Evolutionary conservation across 2,113 vertebrate genomes (phyloP).

Genomic region (Tor tambroides): DNA sequence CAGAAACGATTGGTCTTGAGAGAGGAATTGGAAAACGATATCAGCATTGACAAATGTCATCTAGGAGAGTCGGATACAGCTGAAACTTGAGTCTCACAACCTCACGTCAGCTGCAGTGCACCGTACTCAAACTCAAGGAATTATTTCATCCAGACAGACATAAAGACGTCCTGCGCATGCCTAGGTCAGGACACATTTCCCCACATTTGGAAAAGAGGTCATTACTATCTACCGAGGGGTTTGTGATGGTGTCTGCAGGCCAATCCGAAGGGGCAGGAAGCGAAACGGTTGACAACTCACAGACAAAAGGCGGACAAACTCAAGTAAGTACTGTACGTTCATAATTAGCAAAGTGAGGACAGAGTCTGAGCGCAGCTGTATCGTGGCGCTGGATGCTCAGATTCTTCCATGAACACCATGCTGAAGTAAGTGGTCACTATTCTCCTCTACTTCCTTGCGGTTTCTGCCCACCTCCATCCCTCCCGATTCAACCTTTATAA

Average conservation of each 20-base stretch:
- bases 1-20: slow-evolving; percentile 51
- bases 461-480: slow-evolving; percentile 33
- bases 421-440: slow-evolving; percentile 40
- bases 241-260: background rate
- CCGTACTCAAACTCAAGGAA: slow-evolving; percentile 44
- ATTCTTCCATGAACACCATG: slow-evolving; percentile 28
- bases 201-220: background rate
- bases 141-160: slow-evolving; percentile 53
- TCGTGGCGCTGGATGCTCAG: background rate
- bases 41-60: background rate
- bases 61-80: background rate
- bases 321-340: slow-evolving; percentile 49
- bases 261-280: background rate
- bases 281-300: slow-evolving; percentile 30
- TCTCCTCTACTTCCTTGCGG: slow-evolving; percentile 21
- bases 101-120: slow-evolving; percentile 33
- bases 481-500: slow-evolving; percentile 50
- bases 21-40: slow-evolving; percentile 14
- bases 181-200: slow-evolving; percentile 14
- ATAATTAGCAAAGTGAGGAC: slow-evolving; percentile 35
- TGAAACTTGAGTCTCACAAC: slow-evolving; percentile 25
- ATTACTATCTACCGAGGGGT: background rate
- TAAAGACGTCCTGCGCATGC: slow-evolving; percentile 34
- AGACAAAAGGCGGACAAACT: slow-evolving; percentile 48
- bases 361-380: slow-evolving; percentile 18